Evolutionary conservation across 2,888 invertebrate species (phyloP), one percentile per base, ranked within the genome.

Genomic region (Patella depressa): DNA sequence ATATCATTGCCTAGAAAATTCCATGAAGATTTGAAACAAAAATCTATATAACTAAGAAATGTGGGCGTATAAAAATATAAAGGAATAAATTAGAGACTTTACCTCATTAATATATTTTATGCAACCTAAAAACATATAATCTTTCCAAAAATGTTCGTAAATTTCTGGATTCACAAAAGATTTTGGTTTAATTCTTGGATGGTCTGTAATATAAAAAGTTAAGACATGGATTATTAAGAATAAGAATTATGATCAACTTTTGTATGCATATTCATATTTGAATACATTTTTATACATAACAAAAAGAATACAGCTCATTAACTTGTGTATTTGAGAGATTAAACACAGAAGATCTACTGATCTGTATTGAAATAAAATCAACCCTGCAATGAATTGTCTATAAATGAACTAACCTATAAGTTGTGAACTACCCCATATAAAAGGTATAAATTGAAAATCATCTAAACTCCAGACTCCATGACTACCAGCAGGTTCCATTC

Each of bases 401-500:
- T 11, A 29, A 19, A 24, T 17, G 55, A 73, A 85, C 90, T 90
- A 91, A 95, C 96, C 95, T 79, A 97, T 93, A 24, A 99, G 93
- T 90, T 99, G 99, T 14, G 99, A 95, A 91, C 98, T 98, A n/a
- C 99, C 99, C 97, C 98, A 99, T 89, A 99, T 95, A 88, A 99
- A 99, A 54, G 99, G 98, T 69, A 99, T 94, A 93, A 99, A 99
- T 91, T 99, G 99, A 91, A 96, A 99, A 92, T 99, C 99, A 92
- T 99, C 99, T 76, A 99, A 93, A 87, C 98, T 97, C 98, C 99
- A 99, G 14, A 99, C 99, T 1, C 99, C 99, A 88, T 99, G 98
- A 91, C 98, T 98, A 12, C 99, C 99, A 0, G 99, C 99, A 9
- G 99, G 99, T 92, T 99, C 99, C 98, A 99, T 98, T 87, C 97